These are phyloP conservation scores for Morinoia aosen DNA, from an alignment of 2,888 invertebrate species.

Conservation along the genomic window DNA sequence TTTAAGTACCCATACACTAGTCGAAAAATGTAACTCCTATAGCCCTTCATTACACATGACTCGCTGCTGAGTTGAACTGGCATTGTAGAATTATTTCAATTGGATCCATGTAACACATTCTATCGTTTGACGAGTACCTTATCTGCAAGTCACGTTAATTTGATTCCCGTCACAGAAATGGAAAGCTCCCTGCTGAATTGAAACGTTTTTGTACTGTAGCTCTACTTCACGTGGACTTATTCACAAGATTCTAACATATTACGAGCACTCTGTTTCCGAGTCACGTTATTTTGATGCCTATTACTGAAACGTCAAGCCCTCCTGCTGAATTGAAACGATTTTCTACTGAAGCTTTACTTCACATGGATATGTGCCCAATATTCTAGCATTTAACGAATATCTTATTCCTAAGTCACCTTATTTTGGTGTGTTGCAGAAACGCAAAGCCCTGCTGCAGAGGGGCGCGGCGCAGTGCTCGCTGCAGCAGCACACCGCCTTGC, in stretches of 20 bases:
- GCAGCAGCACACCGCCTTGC: constrained; percentile 34
- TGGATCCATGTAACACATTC: too few species aligned
- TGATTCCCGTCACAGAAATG: too few species aligned
- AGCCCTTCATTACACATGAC: too few species aligned
- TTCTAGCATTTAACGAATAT: background rate
- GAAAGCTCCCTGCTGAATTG: too few species aligned
- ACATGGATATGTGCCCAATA: background rate
- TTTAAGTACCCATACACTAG: too few species aligned
- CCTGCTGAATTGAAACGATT: background rate
- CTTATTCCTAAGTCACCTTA: background rate
- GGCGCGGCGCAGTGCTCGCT: background rate
- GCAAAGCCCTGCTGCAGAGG: constrained; percentile 7
- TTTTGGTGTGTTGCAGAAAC: background rate
- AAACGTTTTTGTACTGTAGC: too few species aligned
- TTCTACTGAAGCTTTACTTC: background rate
- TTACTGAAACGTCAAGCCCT: background rate
- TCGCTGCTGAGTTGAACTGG: too few species aligned
- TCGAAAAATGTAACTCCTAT: too few species aligned
- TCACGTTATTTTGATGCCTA: background rate
- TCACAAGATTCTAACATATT: background rate
- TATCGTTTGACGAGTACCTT: too few species aligned
- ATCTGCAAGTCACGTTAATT: too few species aligned
- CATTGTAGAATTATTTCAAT: too few species aligned
- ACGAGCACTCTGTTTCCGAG: background rate
- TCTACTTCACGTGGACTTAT: background rate